A percentile compares a stretch with the other conserved stretches of the same genome.
Conservation (phyloP, 2,888 invertebrate genomes). For the Athetis lepigone region DNA sequence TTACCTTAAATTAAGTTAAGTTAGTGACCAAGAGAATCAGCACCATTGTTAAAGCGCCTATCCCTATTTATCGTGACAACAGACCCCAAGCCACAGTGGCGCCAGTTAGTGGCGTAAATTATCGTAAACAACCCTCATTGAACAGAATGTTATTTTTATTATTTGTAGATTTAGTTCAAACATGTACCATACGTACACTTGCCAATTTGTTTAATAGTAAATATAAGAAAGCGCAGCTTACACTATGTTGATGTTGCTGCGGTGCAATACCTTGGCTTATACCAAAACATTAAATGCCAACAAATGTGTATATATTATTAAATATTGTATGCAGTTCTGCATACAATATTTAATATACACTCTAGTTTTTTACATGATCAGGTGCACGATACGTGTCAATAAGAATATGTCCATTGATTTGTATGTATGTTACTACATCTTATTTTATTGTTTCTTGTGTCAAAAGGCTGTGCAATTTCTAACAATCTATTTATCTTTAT, state of each 20-base stretch:
- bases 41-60: no score
- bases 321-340: neutral
- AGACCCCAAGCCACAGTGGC: no score
- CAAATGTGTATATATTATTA: no score
- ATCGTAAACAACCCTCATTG: no score
- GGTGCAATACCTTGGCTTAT: constrained; percentile 22
- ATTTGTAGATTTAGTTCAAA: constrained; percentile 35
- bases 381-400: constrained; percentile 16
- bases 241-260: constrained; percentile 18
- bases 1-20: no score
- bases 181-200: constrained; percentile 40
- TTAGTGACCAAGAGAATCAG: no score
- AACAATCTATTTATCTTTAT: constrained; percentile 58
- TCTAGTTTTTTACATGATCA: constrained; percentile 11
- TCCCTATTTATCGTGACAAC: no score
- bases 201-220: constrained; percentile 50
- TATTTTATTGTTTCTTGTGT: constrained; percentile 54
- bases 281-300: constrained; percentile 31
- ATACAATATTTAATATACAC: constrained; percentile 11
- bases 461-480: constrained; percentile 66
- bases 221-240: constrained; percentile 43
- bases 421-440: constrained; percentile 32
- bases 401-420: constrained; percentile 24
- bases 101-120: no score
- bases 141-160: constrained; percentile 28